Evolutionary conservation across 1,140 invertebrate genomes (phyloP).

Genomic region (Drosophila sechellia): DNA sequence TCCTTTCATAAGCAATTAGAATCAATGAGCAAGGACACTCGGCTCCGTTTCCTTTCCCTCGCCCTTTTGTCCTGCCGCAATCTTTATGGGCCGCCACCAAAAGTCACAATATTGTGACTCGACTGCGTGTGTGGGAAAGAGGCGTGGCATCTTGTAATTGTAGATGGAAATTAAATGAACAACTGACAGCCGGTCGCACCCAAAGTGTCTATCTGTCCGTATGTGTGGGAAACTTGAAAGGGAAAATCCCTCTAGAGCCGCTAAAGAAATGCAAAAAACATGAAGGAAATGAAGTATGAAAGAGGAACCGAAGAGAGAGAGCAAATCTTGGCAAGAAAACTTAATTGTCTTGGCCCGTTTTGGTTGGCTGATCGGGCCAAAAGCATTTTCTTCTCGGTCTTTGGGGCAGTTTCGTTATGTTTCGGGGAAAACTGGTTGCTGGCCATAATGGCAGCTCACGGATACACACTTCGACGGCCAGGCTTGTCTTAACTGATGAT

Average conservation of each 20-base stretch:
- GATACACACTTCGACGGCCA: constrained; percentile 22
- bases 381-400: constrained; percentile 65
- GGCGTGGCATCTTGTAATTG: constrained; percentile 49
- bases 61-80: constrained; percentile 47
- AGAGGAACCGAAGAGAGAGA: constrained; percentile 9
- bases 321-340: constrained; percentile 61
- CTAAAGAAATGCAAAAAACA: constrained; percentile 29
- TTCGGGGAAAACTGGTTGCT: constrained; percentile 80
- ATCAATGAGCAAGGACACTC: constrained; percentile 78
- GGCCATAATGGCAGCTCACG: constrained; percentile 74
- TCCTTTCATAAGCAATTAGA: constrained; percentile 74
- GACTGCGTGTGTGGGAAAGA: constrained; percentile 65
- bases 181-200: constrained; percentile 38
- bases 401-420: constrained; percentile 71
- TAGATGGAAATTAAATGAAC: constrained; percentile 39
- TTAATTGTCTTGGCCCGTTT: constrained; percentile 82
- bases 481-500: constrained; percentile 29
- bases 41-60: constrained; percentile 13
- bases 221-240: constrained; percentile 41
- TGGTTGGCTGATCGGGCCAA: constrained; percentile 67
- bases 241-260: constrained; percentile 28
- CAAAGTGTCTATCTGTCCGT: constrained; percentile 22
- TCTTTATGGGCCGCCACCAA: constrained; percentile 49
- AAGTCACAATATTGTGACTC: constrained; percentile 77
- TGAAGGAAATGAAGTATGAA: not conserved